Evolutionary conservation across 2,113 vertebrate species (phyloP).

Genomic region (Loxodonta africana): DNA sequence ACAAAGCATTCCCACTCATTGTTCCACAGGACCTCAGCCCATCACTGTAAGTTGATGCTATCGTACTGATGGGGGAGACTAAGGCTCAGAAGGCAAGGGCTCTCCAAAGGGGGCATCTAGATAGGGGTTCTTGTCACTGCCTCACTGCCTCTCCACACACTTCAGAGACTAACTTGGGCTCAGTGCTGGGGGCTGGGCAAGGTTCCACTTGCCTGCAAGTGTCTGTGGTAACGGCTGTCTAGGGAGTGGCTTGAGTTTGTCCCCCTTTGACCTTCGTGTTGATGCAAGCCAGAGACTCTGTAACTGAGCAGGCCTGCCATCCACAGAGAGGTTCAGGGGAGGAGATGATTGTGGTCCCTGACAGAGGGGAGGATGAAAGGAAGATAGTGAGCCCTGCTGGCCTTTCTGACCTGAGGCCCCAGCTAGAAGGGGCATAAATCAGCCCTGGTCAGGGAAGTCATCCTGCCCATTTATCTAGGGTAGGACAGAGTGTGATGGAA

Average conservation of each 20-base stretch:
- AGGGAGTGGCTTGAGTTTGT: not conserved
- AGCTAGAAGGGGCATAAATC: slow-evolving; percentile 75
- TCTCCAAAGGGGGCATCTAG: too few relatives aligned
- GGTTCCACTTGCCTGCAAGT: fast-evolving
- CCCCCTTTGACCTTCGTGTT: slow-evolving; percentile 40
- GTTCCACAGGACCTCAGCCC: fast-evolving
- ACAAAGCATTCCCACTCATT: fast-evolving
- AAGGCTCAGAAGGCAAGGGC: fast-evolving
- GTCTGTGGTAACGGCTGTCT: not conserved
- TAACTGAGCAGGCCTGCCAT: slow-evolving; percentile 82
- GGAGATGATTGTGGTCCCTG: slow-evolving; percentile 76
- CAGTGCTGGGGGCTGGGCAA: fast-evolving
- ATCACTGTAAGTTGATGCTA: fast-evolving
- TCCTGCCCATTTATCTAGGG: not conserved
- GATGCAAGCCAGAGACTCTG: slow-evolving; percentile 82
- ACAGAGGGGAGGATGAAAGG: slow-evolving; percentile 84
- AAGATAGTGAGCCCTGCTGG: slow-evolving; percentile 61
- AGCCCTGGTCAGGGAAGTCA: not conserved
- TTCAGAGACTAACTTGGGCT: not conserved
- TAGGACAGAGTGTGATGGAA: not conserved
- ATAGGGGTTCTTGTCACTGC: not conserved
- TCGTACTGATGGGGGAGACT: not conserved
- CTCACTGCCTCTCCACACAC: fast-evolving
- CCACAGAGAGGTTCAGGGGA: slow-evolving; percentile 77
- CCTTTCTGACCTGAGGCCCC: slow-evolving; percentile 54